Base-by-base conservation (phyloP, 1,140 invertebrate genomes). In the Nixonia krombeini region DNA sequence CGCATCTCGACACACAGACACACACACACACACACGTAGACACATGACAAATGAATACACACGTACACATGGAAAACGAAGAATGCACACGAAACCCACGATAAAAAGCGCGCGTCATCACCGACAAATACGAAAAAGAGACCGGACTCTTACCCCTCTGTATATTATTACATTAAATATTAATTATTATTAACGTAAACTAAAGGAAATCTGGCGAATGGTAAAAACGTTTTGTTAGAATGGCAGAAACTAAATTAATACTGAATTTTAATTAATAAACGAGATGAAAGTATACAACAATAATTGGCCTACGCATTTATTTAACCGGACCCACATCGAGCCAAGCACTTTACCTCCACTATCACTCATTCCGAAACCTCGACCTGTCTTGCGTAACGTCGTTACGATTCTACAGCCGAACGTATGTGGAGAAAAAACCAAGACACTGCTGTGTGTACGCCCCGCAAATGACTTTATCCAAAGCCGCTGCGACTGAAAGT, bases 251-350 rank as follows among this genome's bases (percentile, higher is more conserved):
- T 83, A 85, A 85, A 84, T 85, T 84, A 82, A 78, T 84, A 84
- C 75, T 83, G 82, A 85, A 84, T 84, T 85, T 84, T 82, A 83
- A 85, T 84, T 84, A 85, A 85, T 85, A 85, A 85, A 85, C 79
- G 76, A 84, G 76, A 85, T 84, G 83, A 85, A 85, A 85, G 83
- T 85, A 85, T 84, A 81, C 78, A 84, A 79, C 56, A 81, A 72
- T 73, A 74, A 76, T 74, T 78, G 75, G 66, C 69, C 67, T 75
- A 76, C 52, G 71, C 38, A 58, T 78, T 79, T 76, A 73, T 78
- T 80, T 77, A 13, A 57, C 50, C 42, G 64, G 51, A 50, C 63
- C 53, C 55, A n/a, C n/a, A n/a, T n/a, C n/a, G n/a, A n/a, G n/a
- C n/a, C n/a, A n/a, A n/a, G n/a, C n/a, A n/a, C n/a, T n/a, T n/a